Evolutionary conservation across 2,888 invertebrate genomes (phyloP).

Genomic region (Amphipyra berbera): DNA sequence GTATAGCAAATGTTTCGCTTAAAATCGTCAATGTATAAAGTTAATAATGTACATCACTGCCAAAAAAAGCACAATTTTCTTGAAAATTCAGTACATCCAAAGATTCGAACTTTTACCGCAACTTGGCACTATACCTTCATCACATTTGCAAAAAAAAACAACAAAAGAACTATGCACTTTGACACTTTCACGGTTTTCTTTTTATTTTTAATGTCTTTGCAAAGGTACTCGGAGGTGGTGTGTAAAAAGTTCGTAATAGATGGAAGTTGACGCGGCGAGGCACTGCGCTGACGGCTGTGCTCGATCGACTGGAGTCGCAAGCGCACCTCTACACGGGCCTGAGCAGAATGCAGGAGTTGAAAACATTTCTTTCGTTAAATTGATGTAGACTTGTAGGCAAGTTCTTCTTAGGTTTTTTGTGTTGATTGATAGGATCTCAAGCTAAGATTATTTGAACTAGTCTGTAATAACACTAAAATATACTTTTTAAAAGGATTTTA

Average conservation of each 20-base stretch:
- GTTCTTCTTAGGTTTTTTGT: not conserved
- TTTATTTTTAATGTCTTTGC: conserved; percentile 53
- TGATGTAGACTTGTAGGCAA: not conserved
- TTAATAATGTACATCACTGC: conserved; percentile 52
- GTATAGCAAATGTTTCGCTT: conserved; percentile 22
- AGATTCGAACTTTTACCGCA: conserved; percentile 78
- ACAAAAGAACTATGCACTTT: conserved; percentile 63
- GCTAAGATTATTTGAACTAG: not conserved
- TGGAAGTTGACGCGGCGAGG: conserved; percentile 69
- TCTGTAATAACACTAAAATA: too few species aligned
- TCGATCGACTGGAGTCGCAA: conserved; percentile 85
- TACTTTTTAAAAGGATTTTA: too few species aligned
- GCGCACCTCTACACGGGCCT: conserved; percentile 79
- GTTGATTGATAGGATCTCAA: not conserved
- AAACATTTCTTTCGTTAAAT: conserved; percentile 70
- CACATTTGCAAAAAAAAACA: conserved; percentile 59
- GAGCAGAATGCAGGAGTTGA: conserved; percentile 68
- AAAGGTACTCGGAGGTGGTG: conserved; percentile 64
- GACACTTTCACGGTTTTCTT: conserved; percentile 65
- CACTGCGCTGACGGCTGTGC: conserved; percentile 77
- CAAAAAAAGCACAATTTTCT: conserved; percentile 58
- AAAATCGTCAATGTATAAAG: conserved; percentile 52
- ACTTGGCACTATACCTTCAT: conserved; percentile 77
- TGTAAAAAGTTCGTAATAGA: conserved; percentile 77
- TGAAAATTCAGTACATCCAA: conserved; percentile 72